These are phyloP conservation scores for Heliocidaris erythrogramma DNA, from an alignment of 35 echinoderm and acorn worm species.

Conservation along the genomic window DNA sequence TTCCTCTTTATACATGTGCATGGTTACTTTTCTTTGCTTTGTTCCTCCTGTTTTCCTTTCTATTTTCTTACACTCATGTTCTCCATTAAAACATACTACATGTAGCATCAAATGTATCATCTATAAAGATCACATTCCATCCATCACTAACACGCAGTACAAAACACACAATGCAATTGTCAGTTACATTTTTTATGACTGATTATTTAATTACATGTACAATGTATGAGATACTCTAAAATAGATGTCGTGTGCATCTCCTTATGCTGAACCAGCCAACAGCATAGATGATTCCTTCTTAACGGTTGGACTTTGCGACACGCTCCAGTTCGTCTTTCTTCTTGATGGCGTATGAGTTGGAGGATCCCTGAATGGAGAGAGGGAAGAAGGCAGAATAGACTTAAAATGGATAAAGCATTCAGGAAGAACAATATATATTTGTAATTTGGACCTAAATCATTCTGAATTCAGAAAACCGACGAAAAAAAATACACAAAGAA, in stretches of 20 bases:
- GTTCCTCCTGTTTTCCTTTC: too few relatives aligned
- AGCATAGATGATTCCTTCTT: slow-evolving; percentile 39
- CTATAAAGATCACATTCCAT: background rate
- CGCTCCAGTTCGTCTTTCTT: slow-evolving; percentile 99
- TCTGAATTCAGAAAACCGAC: too few relatives aligned
- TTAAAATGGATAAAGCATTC: background rate
- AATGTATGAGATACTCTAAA: slow-evolving; percentile 3
- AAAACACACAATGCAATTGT: background rate
- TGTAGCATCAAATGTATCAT: too few relatives aligned
- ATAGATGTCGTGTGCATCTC: background rate
- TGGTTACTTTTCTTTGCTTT: too few relatives aligned
- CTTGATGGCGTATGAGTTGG: slow-evolving; percentile 99
- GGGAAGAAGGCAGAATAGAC: background rate
- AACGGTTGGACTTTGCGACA: slow-evolving; percentile 99
- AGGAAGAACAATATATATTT: too few relatives aligned
- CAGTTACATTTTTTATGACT: background rate
- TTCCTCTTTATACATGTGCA: too few relatives aligned
- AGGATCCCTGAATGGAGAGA: slow-evolving; percentile 82
- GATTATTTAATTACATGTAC: background rate
- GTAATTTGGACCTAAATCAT: too few relatives aligned
- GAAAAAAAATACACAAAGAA: too few relatives aligned
- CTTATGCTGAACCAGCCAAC: background rate
- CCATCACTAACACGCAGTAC: background rate
- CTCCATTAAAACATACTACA: too few relatives aligned
- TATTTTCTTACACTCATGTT: too few relatives aligned